A percentile compares a stretch with the other conserved stretches of the same genome.
Evolutionary conservation across 2,113 vertebrate genomes (phyloP).

Genomic region (Acanthochromis polyacanthus): DNA sequence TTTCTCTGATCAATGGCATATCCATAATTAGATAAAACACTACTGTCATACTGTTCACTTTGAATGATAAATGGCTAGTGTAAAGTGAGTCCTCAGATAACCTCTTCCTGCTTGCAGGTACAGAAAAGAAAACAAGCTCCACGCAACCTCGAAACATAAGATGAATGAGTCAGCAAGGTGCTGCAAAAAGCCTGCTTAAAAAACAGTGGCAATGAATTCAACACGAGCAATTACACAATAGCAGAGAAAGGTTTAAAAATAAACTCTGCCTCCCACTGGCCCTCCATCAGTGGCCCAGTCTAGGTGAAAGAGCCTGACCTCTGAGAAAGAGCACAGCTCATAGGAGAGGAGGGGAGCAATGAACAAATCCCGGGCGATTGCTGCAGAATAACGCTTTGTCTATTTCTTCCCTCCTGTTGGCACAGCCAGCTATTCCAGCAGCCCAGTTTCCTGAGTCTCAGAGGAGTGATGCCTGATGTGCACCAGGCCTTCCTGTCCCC

Average conservation of each 20-base stretch:
- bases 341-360: conserved; percentile 9
- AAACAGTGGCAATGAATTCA: conserved; percentile 54
- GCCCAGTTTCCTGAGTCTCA: conserved; percentile 68
- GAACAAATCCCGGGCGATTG: conserved; percentile 49
- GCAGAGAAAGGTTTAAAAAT: conserved; percentile 58
- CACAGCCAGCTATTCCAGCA: conserved; percentile 43
- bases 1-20: conserved; percentile 11
- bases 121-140: conserved; percentile 24
- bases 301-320: conserved; percentile 60
- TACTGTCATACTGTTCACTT: conserved; percentile 1
- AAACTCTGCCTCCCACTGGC: conserved; percentile 38
- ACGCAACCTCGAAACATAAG: conserved; percentile 32
- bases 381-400: conserved; percentile 58
- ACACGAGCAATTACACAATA: conserved; percentile 65
- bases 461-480: conserved; percentile 55
- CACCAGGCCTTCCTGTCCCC: conserved; percentile 55
- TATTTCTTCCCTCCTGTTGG: conserved; percentile 60
- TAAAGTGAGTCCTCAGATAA: conserved; percentile 14
- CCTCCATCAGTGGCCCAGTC: conserved; percentile 56
- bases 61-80: conserved; percentile 37
- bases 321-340: conserved; percentile 48
- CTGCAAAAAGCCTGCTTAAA: conserved; percentile 44
- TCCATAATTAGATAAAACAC: conserved; percentile 25
- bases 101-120: background rate
- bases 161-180: conserved; percentile 59